Base-by-base conservation (phyloP, 2,113 vertebrate genomes). In the Crotalus helleri region DNA sequence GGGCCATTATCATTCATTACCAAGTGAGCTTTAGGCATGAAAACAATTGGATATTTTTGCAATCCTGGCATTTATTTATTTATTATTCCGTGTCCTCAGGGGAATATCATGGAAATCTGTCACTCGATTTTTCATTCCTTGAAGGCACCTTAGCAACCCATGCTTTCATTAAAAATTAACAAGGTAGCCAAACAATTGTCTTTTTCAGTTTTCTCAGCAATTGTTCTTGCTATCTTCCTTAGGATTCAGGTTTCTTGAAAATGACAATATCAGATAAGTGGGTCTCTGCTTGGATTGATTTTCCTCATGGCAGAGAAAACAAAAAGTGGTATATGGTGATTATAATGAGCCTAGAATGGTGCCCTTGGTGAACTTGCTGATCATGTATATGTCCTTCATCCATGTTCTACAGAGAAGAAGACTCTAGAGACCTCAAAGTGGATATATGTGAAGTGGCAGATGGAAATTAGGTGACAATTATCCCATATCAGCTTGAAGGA, bases 251-350 rank as follows among this genome's bases (percentile, higher is more conserved):
- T 44, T 93, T 91, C 88, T 90, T 94, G 51, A 61, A 89, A 93
- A 39, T 86, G 94, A 94, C 94, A 39, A 55, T 57, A 94, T 86
- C 64, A 90, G 85, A 91, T 92, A 93, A 96, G 89, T 58, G 89
- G 8, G 87, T 94, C 87, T 6, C 57, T 91, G 91, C 55, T 95
- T 61, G 87, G 93, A 94, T 46, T 90, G 92, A 96, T 93, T 96
- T 96, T 93, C 88, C 57, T 94, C 93, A 19, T 90, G 92, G 89
- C 81, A 96, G 88, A 92, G 64, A 58, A 94, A 94, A 90, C 69
- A 29, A 58, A 92, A 93, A 94, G 59, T 61, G 44, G 93, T 91
- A n/a, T 24, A n/a, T 90, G 90, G 91, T 89, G 95, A 93, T 93
- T 69, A 88, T 57, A 33, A 87, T 5, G 85, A 85, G 81, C 92